Evolutionary conservation across 2,113 vertebrate species (phyloP), one percentile per base, ranked within the genome.

Genomic region (Thermophis baileyi): DNA sequence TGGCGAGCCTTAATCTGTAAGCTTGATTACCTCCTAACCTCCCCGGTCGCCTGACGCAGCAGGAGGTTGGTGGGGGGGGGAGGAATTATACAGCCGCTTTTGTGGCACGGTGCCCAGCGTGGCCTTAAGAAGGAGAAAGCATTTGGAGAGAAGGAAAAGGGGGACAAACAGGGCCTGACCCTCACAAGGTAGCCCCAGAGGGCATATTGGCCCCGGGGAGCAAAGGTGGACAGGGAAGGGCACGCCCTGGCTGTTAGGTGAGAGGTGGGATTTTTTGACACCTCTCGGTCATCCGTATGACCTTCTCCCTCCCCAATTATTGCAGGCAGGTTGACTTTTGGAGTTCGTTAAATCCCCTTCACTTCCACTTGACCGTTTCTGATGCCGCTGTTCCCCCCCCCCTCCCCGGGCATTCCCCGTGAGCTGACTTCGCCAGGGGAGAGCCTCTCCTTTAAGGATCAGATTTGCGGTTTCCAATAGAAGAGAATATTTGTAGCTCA

Each of bases 11-110:
- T 98, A 98, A 97, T 98, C 98, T 98, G 97, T 98, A 97, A 98
- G 97, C 97, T 98, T 98, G 98, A 98, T 98, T 98, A 98, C 97
- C 98, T 97, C 96, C 96, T 97, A 97, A 96, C 97, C 97, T 97
- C 96, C 95, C 95, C 60, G 94, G 47, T 96, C 97, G 96, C 97
- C 97, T 96, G 95, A 96, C 96, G 97, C 97, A 92, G 86, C 57
- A 53, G 86, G 91, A 57, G 86, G 57, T 30, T 57, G 27, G 55
- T 5, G 53, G 18, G 4, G 3, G 16, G 22, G 55, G 2, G 10
- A 96, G 85, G 97, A 96, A 96, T 96, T 98, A 98, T 97, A 95
- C 96, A 94, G 96, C 93, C 87, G 97, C 96, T 98, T 98, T 98
- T 97, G 98, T 98, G 98, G 98, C 98, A 97, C 95, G 96, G 96